Evolutionary conservation across 2,888 invertebrate genomes (phyloP).

Genomic region (Cataglyphis livida): DNA sequence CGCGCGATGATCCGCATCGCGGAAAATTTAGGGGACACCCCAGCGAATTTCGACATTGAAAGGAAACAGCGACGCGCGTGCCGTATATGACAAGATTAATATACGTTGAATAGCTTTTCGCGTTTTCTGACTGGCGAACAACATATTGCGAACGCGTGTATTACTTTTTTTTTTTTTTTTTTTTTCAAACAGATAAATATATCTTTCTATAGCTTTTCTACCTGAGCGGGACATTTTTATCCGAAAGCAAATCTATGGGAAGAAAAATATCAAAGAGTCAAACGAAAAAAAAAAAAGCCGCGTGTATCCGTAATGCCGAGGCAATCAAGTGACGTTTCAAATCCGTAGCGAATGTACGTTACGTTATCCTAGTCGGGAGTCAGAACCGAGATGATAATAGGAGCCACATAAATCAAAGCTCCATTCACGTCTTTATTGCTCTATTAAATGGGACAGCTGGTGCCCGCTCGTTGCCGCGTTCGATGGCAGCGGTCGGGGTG

Average conservation of each 20-base stretch:
- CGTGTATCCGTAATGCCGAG: slow-evolving; percentile 18
- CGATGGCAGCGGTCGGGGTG: slow-evolving; percentile 8
- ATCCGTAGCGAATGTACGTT: slow-evolving; percentile 45
- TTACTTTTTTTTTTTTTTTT: neutral
- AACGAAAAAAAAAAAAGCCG: neutral
- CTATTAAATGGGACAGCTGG: slow-evolving; percentile 85
- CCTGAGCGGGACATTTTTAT: neutral
- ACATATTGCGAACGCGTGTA: slow-evolving; percentile 3
- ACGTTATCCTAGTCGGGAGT: slow-evolving; percentile 42
- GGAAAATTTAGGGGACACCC: slow-evolving; percentile 28
- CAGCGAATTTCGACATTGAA: slow-evolving; percentile 23
- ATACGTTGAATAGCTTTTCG: neutral
- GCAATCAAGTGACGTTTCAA: slow-evolving; percentile 22
- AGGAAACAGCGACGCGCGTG: slow-evolving; percentile 1
- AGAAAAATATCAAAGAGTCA: slow-evolving; percentile 20
- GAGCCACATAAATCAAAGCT: slow-evolving; percentile 84
- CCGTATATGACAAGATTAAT: slow-evolving; percentile 41
- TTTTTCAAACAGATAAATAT: slow-evolving; percentile 4
- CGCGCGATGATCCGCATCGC: slow-evolving; percentile 31
- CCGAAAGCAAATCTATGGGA: neutral
- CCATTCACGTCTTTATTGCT: slow-evolving; percentile 85
- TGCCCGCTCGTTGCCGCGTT: slow-evolving; percentile 69
- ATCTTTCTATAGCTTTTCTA: neutral
- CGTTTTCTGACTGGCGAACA: slow-evolving; percentile 1
- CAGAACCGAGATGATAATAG: slow-evolving; percentile 83